Conservation (phyloP, 2,113 vertebrate species). For the Amblyornis subalaris region DNA sequence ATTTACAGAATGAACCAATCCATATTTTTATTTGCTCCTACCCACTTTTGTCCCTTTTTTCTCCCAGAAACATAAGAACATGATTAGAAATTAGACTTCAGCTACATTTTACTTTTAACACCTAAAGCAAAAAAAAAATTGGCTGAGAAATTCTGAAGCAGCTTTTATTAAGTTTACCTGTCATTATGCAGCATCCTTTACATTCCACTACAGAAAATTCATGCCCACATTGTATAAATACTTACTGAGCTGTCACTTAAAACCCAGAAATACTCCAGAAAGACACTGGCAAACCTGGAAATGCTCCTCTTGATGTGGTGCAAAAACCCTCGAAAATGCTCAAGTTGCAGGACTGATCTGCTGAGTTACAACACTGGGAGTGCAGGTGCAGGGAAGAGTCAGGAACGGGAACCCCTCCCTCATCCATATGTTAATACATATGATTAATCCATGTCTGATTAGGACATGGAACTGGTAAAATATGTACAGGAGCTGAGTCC, state of each 20-base stretch:
- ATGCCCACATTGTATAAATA: conserved; percentile 44
- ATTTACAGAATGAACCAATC: background rate
- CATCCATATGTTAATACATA: background rate
- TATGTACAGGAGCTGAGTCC: background rate
- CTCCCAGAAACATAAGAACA: background rate
- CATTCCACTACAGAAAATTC: conserved; percentile 41
- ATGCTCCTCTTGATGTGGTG: background rate
- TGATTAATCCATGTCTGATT: background rate
- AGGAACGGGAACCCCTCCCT: conserved; percentile 26
- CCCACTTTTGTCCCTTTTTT: background rate
- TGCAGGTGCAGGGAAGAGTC: background rate
- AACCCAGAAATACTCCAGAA: conserved; percentile 50
- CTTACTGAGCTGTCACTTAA: conserved; percentile 63
- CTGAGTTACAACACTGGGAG: background rate
- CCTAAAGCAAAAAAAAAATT: background rate
- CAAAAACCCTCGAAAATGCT: background rate
- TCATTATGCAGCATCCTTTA: background rate
- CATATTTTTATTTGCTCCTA: background rate
- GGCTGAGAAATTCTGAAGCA: background rate
- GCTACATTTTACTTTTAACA: background rate
- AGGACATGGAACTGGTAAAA: conserved; percentile 22
- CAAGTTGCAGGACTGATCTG: conserved; percentile 13
- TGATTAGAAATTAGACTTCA: background rate
- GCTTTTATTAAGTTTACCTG: conserved; percentile 7
- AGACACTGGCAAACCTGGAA: conserved; percentile 12